phyloP scores from a whole-genome alignment of 2,113 vertebrate species.

The Eulemur macaco region DNA sequence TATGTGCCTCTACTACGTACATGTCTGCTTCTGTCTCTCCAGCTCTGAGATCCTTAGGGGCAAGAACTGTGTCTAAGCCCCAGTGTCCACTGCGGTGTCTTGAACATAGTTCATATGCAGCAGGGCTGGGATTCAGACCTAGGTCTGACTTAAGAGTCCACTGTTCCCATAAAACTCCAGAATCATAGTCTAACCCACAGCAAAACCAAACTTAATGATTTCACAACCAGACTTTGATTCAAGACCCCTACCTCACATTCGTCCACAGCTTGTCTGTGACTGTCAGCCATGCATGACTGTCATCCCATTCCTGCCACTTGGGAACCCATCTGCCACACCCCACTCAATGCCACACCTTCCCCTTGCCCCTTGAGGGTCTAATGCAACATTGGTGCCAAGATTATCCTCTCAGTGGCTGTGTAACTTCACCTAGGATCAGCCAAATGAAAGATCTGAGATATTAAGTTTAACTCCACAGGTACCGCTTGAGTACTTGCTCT shows the following conservation, averaged over 20 bases:
- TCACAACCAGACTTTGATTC: neutral
- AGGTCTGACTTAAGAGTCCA: neutral
- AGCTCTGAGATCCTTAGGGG: neutral
- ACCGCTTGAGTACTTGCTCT: neutral
- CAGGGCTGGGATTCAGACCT: neutral
- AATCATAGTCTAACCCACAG: neutral
- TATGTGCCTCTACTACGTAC: neutral
- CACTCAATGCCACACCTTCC: neutral
- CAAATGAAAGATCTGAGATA: neutral
- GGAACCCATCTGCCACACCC: neutral
- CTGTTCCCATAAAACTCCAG: neutral
- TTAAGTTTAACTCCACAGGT: neutral
- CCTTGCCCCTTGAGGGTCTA: neutral
- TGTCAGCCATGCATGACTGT: too few species aligned
- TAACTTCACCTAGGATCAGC: neutral
- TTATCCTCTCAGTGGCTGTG: neutral
- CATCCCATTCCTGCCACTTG: neutral
- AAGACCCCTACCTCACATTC: neutral
- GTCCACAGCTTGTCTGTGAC: neutral
- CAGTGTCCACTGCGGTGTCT: neutral
- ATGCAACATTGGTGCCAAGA: neutral
- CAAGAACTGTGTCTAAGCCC: neutral
- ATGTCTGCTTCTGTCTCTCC: neutral
- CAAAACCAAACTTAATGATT: neutral
- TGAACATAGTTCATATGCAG: neutral